Evolutionary conservation across 30 jellyfish, hydroid and myxozoan species (phyloP).

Genomic region (Chironex yamaguchii): DNA sequence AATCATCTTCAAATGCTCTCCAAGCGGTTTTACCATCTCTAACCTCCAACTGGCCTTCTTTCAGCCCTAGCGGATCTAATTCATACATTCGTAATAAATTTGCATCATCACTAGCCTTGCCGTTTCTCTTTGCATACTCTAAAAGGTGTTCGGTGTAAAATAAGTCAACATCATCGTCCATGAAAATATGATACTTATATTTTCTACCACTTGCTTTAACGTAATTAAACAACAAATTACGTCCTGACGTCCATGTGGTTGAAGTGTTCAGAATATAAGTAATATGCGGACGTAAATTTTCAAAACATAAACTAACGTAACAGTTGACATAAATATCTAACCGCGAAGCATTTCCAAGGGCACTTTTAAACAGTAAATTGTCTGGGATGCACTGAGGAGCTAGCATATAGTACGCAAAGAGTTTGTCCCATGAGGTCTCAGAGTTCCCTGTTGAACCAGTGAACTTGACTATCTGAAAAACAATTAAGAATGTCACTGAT

Average conservation of each 20-base stretch:
- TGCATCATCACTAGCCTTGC: background rate
- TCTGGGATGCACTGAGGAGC: too few relatives aligned
- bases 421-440: too few relatives aligned
- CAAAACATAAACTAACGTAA: too few relatives aligned
- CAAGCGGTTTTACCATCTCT: background rate
- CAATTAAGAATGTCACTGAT: too few relatives aligned
- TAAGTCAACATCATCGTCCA: conserved; percentile 19
- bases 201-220: background rate
- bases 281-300: too few relatives aligned
- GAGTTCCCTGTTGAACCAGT: too few relatives aligned
- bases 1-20: conserved; percentile 16
- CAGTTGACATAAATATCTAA: background rate
- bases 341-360: background rate
- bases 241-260: too few relatives aligned
- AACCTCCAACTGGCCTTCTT: too few relatives aligned
- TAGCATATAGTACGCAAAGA: too few relatives aligned
- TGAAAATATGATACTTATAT: conserved; percentile 14
- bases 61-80: background rate
- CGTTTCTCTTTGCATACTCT: background rate
- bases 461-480: too few relatives aligned
- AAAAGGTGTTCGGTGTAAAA: background rate
- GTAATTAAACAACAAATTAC: background rate
- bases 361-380: too few relatives aligned
- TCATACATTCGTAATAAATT: background rate
- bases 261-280: too few relatives aligned